Evolutionary conservation across 2,797 vertebrate genomes (phyloP).

Genomic region (Chiroxiphia lanceolata): DNA sequence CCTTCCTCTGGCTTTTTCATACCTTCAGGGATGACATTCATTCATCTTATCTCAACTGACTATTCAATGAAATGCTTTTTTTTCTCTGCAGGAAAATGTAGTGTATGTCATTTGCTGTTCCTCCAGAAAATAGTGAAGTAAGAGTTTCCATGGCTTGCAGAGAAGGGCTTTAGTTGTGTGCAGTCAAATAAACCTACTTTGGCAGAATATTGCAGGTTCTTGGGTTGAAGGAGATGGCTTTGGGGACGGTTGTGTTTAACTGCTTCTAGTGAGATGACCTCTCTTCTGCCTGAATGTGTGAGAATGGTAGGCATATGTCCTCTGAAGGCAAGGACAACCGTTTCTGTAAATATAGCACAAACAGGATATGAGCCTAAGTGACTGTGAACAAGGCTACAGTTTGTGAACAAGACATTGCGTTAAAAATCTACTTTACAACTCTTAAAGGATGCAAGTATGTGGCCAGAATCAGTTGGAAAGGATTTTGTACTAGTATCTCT

Average conservation of each 20-base stretch:
- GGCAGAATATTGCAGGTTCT: background rate
- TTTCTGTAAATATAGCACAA: background rate
- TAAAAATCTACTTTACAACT: background rate
- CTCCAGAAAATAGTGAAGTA: background rate
- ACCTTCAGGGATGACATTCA: background rate
- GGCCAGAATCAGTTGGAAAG: background rate
- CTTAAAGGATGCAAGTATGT: background rate
- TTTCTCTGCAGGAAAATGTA: background rate
- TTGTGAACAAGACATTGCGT: background rate
- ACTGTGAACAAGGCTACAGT: background rate
- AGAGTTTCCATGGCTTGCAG: background rate
- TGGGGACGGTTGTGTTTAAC: background rate
- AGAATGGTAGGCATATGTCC: background rate
- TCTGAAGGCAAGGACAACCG: background rate
- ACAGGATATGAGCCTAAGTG: background rate
- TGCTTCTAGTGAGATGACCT: background rate
- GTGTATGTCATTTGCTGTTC: background rate
- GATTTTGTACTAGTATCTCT: background rate
- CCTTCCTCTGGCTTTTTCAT: background rate
- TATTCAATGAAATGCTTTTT: background rate
- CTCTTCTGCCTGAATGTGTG: background rate
- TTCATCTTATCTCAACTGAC: background rate
- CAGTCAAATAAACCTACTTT: background rate
- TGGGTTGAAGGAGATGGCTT: background rate
- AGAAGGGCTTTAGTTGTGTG: background rate